A percentile compares a stretch with the other conserved stretches of the same genome.
phyloP scores from a whole-genome alignment of 1,140 invertebrate species.

The Lineus longissimus region DNA sequence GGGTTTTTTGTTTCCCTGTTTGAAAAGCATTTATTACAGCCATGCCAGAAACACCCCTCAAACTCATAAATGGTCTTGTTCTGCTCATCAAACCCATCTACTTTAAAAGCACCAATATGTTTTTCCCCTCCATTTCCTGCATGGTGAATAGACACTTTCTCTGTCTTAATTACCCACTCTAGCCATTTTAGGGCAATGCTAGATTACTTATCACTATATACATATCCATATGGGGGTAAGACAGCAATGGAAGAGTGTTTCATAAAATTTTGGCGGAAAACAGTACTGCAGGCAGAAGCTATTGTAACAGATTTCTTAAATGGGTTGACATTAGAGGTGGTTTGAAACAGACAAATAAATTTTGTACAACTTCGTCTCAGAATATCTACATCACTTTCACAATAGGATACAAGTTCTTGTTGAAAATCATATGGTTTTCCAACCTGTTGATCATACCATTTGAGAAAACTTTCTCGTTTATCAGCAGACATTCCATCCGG shows the following conservation, averaged over 20 bases:
- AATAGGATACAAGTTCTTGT: constrained; percentile 3
- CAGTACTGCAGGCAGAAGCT: no score
- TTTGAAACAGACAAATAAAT: no score
- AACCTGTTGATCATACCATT: constrained; percentile 11
- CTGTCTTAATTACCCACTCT: background rate
- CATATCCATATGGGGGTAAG: no score
- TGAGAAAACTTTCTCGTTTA: constrained; percentile 12
- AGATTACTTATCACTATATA: no score
- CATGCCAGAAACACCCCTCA: constrained; percentile 28
- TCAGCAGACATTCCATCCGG: constrained; percentile 10
- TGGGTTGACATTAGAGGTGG: no score
- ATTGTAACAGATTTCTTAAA: no score
- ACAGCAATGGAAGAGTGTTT: no score
- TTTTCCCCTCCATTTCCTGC: constrained; percentile 12
- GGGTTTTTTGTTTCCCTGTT: constrained; percentile 9
- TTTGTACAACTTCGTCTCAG: background rate
- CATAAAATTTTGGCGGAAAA: no score
- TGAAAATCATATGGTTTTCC: constrained; percentile 12
- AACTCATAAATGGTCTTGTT: constrained; percentile 24
- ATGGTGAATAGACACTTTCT: constrained; percentile 16
- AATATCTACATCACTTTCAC: constrained; percentile 14
- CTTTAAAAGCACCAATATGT: constrained; percentile 10
- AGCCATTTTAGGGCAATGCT: no score
- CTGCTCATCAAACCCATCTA: constrained; percentile 12
- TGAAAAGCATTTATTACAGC: constrained; percentile 25